These are phyloP conservation scores for Chloroclystis v-ata DNA, from an alignment of 2,888 invertebrate species.

Conservation along the genomic window DNA sequence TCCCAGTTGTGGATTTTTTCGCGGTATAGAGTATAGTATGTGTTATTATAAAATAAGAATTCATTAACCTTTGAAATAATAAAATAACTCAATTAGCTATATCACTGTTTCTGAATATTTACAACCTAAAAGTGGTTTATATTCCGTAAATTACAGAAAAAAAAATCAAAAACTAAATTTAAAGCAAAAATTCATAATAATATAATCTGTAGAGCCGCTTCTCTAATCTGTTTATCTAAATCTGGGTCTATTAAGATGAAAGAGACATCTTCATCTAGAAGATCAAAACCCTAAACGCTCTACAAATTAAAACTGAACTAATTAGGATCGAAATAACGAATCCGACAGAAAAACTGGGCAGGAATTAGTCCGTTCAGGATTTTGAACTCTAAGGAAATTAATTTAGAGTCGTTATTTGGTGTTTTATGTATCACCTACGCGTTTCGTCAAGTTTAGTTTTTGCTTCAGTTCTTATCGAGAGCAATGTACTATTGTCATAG, in stretches of 20 bases:
- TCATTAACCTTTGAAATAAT: too few species aligned
- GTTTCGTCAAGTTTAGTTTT: constrained; percentile 40
- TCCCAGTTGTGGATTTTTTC: too few species aligned
- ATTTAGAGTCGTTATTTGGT: not conserved
- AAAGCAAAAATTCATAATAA: too few species aligned
- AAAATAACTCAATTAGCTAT: too few species aligned
- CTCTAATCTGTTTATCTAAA: not conserved
- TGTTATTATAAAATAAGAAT: too few species aligned
- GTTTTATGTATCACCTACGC: constrained; percentile 57
- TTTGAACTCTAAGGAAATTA: not conserved
- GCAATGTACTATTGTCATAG: constrained; percentile 38
- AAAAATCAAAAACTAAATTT: too few species aligned
- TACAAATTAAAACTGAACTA: constrained; percentile 10
- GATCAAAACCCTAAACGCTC: constrained; percentile 10
- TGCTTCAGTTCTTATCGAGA: constrained; percentile 49
- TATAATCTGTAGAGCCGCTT: too few species aligned
- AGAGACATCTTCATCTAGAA: constrained; percentile 2
- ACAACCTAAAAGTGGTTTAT: too few species aligned
- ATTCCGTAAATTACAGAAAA: too few species aligned
- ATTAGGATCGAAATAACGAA: constrained; percentile 20
- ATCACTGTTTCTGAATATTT: too few species aligned
- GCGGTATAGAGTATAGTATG: too few species aligned
- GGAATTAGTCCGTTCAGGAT: constrained; percentile 7
- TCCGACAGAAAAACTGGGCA: constrained; percentile 19
- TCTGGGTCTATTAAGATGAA: not conserved